Evolutionary conservation across 1,140 invertebrate species (phyloP), one percentile per base, ranked within the genome.

Genomic region (Anadara kagoshimensis): DNA sequence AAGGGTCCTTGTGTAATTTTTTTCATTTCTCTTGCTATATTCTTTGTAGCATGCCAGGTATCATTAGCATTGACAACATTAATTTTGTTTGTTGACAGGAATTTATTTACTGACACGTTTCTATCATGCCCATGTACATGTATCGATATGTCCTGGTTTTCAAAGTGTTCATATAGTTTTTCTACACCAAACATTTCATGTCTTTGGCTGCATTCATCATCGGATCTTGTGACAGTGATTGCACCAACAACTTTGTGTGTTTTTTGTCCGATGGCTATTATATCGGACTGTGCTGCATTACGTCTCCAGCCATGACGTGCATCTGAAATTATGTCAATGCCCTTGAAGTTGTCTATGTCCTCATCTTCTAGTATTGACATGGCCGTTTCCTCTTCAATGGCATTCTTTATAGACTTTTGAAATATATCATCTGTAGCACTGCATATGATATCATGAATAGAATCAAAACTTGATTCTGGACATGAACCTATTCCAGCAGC

Each of bases 101-200:
- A n/a, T n/a, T n/a, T n/a, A n/a, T n/a, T n/a, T n/a, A n/a, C n/a
- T n/a, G n/a, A n/a, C n/a, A n/a, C n/a, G n/a, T n/a, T n/a, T n/a
- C n/a, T n/a, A n/a, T n/a, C n/a, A n/a, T n/a, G n/a, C n/a, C n/a
- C n/a, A n/a, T n/a, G n/a, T n/a, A n/a, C n/a, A 36, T 66, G 64
- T 24, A 66, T 66, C 18, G 51, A 53, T n/a, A n/a, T n/a, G n/a
- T n/a, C n/a, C n/a, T n/a, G n/a, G n/a, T n/a, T n/a, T n/a, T n/a
- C 64, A 67, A 67, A 67, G 20, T 67, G 49, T 53, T 67, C 49
- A 43, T 67, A 67, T 10, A 67, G n/a, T 54, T 67, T 67, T 56
- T 54, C 43, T 18, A 54, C 49, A 5, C 64, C 64, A 11, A 49
- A 29, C 64, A n/a, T n/a, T n/a, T n/a, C n/a, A n/a, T n/a, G n/a